Percentiles rank a stretch among this genome's conserved stretches.
phyloP scores from a whole-genome alignment of 2,888 invertebrate genomes.

The Linnaemya vulpina region DNA sequence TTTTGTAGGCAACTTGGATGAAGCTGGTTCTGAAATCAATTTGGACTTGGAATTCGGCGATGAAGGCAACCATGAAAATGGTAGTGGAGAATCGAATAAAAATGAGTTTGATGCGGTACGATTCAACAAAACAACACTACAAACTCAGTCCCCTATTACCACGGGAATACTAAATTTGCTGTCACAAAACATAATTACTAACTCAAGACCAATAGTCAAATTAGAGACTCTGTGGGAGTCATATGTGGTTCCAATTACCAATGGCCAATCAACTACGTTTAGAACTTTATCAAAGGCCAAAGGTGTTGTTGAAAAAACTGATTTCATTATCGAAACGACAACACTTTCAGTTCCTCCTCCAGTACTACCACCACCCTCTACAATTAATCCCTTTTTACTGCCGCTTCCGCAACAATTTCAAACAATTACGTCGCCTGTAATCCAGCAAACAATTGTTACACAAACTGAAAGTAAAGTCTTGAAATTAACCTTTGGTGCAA shows the following conservation, averaged over 20 bases:
- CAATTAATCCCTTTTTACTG: slow-evolving; percentile 83
- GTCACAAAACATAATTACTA: slow-evolving; percentile 88
- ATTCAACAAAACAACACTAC: slow-evolving; percentile 44
- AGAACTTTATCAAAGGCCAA: slow-evolving; percentile 91
- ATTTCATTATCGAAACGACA: slow-evolving; percentile 90
- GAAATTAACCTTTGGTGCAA: slow-evolving; percentile 95
- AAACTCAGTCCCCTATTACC: slow-evolving; percentile 4
- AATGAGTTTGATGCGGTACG: slow-evolving; percentile 34
- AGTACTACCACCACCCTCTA: slow-evolving; percentile 50
- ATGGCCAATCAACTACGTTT: slow-evolving; percentile 89
- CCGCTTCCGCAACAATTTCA: slow-evolving; percentile 88
- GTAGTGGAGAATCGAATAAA: slow-evolving; percentile 77
- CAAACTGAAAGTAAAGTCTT: slow-evolving; percentile 91
- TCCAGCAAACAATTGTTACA: slow-evolving; percentile 90
- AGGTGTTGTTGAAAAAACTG: slow-evolving; percentile 90
- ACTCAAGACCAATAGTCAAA: slow-evolving; percentile 89
- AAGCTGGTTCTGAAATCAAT: slow-evolving; percentile 94
- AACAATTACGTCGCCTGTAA: slow-evolving; percentile 90
- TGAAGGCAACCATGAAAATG: slow-evolving; percentile 86
- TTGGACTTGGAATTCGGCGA: slow-evolving; percentile 94
- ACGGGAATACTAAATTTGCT: slow-evolving; percentile 81
- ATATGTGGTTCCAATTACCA: slow-evolving; percentile 90
- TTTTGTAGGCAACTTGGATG: slow-evolving; percentile 93
- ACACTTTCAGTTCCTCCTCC: slow-evolving; percentile 76
- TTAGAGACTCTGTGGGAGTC: slow-evolving; percentile 92